Percentiles rank a stretch among this genome's conserved stretches.
These are phyloP conservation scores for Plectrocnemia conspersa DNA, from an alignment of 1,140 invertebrate genomes.

Conservation along the genomic window DNA sequence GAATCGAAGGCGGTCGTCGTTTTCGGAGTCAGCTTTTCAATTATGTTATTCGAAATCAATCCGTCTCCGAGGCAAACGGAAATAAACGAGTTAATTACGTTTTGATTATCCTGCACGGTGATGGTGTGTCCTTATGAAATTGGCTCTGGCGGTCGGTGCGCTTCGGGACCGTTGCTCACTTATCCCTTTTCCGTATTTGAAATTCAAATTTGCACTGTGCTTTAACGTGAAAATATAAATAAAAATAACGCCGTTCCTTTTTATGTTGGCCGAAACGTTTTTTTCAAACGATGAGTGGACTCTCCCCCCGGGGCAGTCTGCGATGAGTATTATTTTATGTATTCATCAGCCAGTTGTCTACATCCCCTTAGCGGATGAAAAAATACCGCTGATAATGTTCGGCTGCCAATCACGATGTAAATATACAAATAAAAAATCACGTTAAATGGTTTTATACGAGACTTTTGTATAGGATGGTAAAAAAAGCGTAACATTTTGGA, in stretches of 20 bases:
- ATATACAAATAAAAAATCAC: no score
- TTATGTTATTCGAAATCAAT: conserved; percentile 8
- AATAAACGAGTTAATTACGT: conserved; percentile 23
- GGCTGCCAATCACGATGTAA: no score
- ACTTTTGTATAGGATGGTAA: no score
- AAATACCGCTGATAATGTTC: no score
- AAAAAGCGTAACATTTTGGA: no score
- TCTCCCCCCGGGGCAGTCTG: conserved; percentile 14
- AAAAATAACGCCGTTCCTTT: conserved; percentile 28
- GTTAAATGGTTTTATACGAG: no score
- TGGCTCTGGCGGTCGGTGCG: conserved; percentile 1
- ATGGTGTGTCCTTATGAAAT: conserved; percentile 11
- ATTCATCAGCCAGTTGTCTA: conserved; percentile 28
- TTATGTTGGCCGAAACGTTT: conserved; percentile 5
- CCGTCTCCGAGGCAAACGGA: background rate
- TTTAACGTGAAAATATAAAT: conserved; percentile 32
- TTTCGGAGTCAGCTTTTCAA: no score
- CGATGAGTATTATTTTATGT: conserved; percentile 28
- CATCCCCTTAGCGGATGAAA: no score
- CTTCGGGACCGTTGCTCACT: conserved; percentile 16
- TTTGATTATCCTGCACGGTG: conserved; percentile 17
- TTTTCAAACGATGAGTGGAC: conserved; percentile 34
- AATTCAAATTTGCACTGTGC: conserved; percentile 33
- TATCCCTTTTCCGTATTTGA: conserved; percentile 34
- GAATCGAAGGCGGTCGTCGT: no score